Evolutionary conservation across 2,888 invertebrate species (phyloP).

Genomic region (Iphiclides podalirius): DNA sequence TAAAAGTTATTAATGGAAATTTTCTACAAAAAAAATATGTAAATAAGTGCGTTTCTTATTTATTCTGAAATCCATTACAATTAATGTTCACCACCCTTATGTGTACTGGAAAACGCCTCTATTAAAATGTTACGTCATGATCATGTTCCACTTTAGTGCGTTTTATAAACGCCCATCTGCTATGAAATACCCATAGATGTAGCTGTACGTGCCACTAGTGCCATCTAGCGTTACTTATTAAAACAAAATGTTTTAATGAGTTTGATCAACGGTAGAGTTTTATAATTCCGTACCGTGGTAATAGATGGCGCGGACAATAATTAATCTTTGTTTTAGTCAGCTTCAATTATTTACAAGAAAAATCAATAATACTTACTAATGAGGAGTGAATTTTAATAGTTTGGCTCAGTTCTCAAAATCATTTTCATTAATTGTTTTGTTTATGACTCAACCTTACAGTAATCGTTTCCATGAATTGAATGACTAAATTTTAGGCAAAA

Average conservation of each 20-base stretch:
- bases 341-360: neutral
- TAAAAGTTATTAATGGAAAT: too few species aligned
- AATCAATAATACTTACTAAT: conserved; percentile 2
- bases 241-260: neutral
- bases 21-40: too few species aligned
- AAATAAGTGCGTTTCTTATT: too few species aligned
- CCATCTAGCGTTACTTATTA: conserved; percentile 8
- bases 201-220: conserved; percentile 23
- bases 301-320: conserved; percentile 6
- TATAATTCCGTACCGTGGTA: neutral
- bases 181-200: conserved; percentile 31
- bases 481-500: neutral
- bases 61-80: neutral
- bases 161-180: neutral
- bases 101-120: conserved; percentile 45
- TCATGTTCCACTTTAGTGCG: conserved; percentile 7
- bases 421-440: conserved; percentile 29
- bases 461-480: conserved; percentile 9
- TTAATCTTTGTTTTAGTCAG: neutral
- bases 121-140: conserved; percentile 28
- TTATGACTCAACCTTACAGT: conserved; percentile 9
- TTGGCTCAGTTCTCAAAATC: neutral
- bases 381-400: conserved; percentile 1
- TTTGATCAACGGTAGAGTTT: neutral
- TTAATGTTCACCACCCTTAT: conserved; percentile 45